A percentile compares a stretch with the other conserved stretches of the same genome.
Conservation (phyloP, 2,113 vertebrate genomes). For the Saccopteryx bilineata region DNA sequence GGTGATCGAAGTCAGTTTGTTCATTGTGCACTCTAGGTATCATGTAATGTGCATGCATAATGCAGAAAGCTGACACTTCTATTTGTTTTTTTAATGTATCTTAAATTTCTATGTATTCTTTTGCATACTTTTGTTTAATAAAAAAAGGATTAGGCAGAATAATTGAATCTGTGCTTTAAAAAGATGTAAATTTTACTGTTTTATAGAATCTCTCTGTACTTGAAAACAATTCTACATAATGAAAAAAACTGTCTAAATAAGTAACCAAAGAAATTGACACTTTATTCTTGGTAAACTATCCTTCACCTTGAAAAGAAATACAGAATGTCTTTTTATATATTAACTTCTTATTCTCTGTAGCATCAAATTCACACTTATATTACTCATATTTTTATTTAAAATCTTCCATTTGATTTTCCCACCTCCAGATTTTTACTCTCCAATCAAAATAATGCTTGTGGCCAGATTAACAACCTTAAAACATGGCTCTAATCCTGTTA, state of each 20-base stretch:
- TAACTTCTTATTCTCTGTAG: background rate
- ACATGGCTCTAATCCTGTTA: background rate
- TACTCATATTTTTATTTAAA: background rate
- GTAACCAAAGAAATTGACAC: background rate
- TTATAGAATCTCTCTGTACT: background rate
- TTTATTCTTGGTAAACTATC: background rate
- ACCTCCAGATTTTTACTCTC: background rate
- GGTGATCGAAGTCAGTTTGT: conserved; percentile 62
- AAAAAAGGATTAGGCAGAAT: conserved; percentile 54
- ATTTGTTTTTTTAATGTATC: conserved; percentile 77
- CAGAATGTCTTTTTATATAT: background rate
- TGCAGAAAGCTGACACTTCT: conserved; percentile 47
- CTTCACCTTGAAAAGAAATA: background rate
- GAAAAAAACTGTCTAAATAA: background rate
- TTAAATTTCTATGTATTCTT: conserved; percentile 57
- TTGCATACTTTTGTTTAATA: background rate
- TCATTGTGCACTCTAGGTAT: conserved; percentile 48
- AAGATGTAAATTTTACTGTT: background rate
- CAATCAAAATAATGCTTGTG: background rate
- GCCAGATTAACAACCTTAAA: background rate
- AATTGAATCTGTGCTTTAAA: background rate
- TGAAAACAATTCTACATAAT: conserved; percentile 4
- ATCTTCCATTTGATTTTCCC: background rate
- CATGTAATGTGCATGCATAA: conserved; percentile 59
- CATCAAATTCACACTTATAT: background rate